phyloP scores from a whole-genome alignment of 2,888 invertebrate genomes.

The Therioaphis trifolii region DNA sequence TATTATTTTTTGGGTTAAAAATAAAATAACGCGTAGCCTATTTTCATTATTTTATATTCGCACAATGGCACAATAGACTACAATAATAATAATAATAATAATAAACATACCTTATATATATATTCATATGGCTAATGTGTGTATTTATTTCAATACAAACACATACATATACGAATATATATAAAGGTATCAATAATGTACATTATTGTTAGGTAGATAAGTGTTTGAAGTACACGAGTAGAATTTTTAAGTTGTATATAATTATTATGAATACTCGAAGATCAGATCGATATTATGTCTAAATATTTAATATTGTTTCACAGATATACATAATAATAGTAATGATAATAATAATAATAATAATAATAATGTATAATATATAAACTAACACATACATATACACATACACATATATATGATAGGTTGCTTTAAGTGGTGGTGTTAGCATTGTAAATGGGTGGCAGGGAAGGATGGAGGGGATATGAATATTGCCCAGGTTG shows the following conservation, averaged over 20 bases:
- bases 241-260: not conserved
- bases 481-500: constrained; percentile 24
- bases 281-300: constrained; percentile 5
- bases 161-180: not conserved
- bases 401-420: not conserved
- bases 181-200: not conserved
- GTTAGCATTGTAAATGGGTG: constrained; percentile 11
- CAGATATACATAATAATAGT: constrained; percentile 28
- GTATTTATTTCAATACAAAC: too few relatives aligned
- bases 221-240: constrained; percentile 1
- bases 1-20: constrained; percentile 22
- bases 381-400: constrained; percentile 28
- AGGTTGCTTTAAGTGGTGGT: constrained; percentile 10
- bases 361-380: constrained; percentile 25
- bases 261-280: constrained; percentile 19
- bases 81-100: constrained; percentile 15
- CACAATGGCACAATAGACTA: constrained; percentile 33
- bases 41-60: constrained; percentile 22
- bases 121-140: too few relatives aligned
- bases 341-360: constrained; percentile 14
- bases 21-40: constrained; percentile 37
- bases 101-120: constrained; percentile 11
- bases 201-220: not conserved
- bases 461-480: constrained; percentile 18
- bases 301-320: constrained; percentile 29